Conservation (phyloP, 2,797 vertebrate genomes). For the Lepilemur ruficaudatus region DNA sequence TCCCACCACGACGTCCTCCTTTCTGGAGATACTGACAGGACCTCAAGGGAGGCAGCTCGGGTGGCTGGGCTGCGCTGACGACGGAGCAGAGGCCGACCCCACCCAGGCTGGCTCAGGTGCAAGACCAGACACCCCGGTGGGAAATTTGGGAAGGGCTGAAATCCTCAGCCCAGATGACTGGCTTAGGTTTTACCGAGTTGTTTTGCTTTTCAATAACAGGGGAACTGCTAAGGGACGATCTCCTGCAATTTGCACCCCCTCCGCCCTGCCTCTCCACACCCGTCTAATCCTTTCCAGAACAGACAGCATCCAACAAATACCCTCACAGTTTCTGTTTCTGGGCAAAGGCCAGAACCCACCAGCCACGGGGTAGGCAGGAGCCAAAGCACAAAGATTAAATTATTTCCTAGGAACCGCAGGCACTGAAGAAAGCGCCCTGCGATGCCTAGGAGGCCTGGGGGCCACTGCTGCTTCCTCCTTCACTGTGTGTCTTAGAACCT, state of each 20-base stretch:
- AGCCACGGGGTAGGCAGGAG: too few species aligned
- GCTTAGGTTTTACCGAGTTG: not conserved
- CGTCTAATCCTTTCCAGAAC: not conserved
- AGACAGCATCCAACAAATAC: not conserved
- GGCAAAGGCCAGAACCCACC: not conserved
- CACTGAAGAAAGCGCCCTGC: not conserved
- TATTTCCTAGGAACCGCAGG: not conserved
- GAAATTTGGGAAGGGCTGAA: not conserved
- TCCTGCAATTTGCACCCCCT: not conserved
- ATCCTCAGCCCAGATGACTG: not conserved
- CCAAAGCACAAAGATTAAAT: not conserved
- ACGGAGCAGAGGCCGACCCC: not conserved
- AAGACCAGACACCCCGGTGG: not conserved
- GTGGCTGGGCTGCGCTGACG: not conserved
- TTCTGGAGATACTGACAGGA: not conserved
- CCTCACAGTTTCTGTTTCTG: not conserved
- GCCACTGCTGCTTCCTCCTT: not conserved
- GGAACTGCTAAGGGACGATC: not conserved
- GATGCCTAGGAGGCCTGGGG: too few species aligned
- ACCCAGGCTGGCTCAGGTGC: not conserved
- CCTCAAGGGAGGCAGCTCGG: not conserved
- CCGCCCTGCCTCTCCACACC: not conserved
- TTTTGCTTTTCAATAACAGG: not conserved
- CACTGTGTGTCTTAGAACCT: not conserved
- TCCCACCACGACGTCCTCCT: not conserved